Conservation (phyloP, 2,113 vertebrate species). For the Microtus richardsoni region DNA sequence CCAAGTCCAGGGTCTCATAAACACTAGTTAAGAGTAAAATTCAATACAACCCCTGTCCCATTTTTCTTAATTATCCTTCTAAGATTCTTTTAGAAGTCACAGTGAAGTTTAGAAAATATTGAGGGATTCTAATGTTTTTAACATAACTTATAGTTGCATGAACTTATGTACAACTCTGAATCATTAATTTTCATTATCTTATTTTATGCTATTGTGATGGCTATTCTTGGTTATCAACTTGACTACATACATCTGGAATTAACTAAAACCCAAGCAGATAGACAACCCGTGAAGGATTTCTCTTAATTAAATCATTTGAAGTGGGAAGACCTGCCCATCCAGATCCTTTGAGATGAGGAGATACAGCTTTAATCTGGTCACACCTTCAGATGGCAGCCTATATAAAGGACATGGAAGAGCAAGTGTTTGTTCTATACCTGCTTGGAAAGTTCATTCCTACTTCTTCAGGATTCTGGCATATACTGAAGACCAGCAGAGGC, state of each 20-base stretch:
- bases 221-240: neutral
- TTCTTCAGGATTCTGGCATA: neutral
- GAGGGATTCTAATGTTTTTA: neutral
- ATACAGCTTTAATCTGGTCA: neutral
- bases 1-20: neutral
- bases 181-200: conserved; percentile 12
- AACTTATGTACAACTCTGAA: conserved; percentile 9
- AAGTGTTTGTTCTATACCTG: neutral
- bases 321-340: neutral
- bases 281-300: neutral
- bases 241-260: neutral
- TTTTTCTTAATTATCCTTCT: conserved; percentile 40
- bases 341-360: neutral
- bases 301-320: neutral
- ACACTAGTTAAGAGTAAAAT: neutral
- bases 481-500: neutral
- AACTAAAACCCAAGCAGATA: neutral
- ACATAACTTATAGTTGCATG: conserved; percentile 34
- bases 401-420: neutral
- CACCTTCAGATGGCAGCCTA: neutral
- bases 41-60: neutral
- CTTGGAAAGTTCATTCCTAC: neutral
- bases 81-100: neutral
- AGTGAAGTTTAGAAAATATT: conserved; percentile 48
- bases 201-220: neutral